These are phyloP conservation scores for Epinephelus malabaricus DNA, from an alignment of 2,797 vertebrate genomes.

Conservation along the genomic window DNA sequence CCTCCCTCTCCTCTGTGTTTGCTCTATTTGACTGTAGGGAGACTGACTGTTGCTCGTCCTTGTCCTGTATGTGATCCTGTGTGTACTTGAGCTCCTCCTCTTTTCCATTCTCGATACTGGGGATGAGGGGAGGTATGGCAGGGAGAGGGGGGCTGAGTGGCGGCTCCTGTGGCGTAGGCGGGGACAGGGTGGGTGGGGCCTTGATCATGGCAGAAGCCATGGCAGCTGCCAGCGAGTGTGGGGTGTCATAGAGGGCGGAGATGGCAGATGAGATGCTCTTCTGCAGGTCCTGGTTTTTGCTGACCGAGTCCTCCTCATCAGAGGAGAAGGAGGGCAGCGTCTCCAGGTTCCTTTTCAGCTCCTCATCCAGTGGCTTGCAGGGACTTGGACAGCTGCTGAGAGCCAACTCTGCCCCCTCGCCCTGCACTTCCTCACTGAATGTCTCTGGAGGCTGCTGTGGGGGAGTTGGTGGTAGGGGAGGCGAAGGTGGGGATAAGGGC, in stretches of 20 bases:
- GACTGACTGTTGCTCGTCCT: conserved; percentile 29
- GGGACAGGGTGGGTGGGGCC: conserved; percentile 69
- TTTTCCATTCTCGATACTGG: conserved; percentile 53
- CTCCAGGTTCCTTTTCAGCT: conserved; percentile 93
- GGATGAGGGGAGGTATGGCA: conserved; percentile 64
- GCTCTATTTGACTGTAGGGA: conserved; percentile 29
- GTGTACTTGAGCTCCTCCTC: conserved; percentile 42
- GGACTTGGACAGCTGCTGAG: conserved; percentile 90
- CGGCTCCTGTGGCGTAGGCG: conserved; percentile 61
- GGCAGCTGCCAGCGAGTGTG: conserved; percentile 78
- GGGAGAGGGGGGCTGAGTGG: conserved; percentile 74
- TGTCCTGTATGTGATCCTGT: conserved; percentile 37
- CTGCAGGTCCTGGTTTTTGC: conserved; percentile 95
- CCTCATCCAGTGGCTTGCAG: conserved; percentile 93
- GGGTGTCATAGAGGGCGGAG: conserved; percentile 92
- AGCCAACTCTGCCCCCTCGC: conserved; percentile 84
- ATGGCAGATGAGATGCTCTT: conserved; percentile 96
- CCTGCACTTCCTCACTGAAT: conserved; percentile 72
- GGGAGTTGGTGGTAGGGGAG: conserved; percentile 67
- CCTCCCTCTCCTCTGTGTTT: conserved; percentile 41
- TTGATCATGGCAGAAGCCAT: conserved; percentile 74
- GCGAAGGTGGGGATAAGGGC: conserved; percentile 75
- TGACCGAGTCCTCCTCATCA: conserved; percentile 93
- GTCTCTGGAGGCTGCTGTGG: conserved; percentile 47
- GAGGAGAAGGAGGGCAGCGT: conserved; percentile 94